Percentiles rank a stretch among this genome's conserved stretches.
phyloP scores from a whole-genome alignment of 2,113 vertebrate genomes.

The Cebidichthys violaceus region DNA sequence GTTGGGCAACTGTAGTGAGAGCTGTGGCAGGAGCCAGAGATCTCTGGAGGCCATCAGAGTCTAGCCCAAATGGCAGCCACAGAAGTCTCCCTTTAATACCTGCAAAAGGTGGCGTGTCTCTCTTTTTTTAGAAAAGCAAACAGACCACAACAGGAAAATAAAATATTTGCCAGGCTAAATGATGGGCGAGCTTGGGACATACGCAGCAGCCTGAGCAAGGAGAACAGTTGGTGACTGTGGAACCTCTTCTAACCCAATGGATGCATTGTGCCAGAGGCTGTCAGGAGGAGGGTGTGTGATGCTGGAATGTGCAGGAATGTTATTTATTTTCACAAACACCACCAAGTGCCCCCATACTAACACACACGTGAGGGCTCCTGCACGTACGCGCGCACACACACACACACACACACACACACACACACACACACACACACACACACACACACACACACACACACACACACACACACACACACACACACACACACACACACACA shows the following conservation, averaged over 20 bases:
- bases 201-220: conserved; percentile 42
- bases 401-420: conserved; percentile 31
- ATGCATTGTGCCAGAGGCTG: conserved; percentile 57
- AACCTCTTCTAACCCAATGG: conserved; percentile 63
- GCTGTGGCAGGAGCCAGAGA: conserved; percentile 12
- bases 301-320: conserved; percentile 73
- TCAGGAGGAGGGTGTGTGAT: conserved; percentile 55
- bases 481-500: conserved; percentile 24
- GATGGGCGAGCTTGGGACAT: conserved; percentile 58
- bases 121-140: conserved; percentile 79
- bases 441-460: conserved; percentile 34
- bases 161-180: conserved; percentile 82
- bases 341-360: conserved; percentile 34
- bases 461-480: conserved; percentile 29
- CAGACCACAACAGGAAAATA: conserved; percentile 80
- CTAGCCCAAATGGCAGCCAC: conserved; percentile 26
- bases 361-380: conserved; percentile 23
- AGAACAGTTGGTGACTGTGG: conserved; percentile 75
- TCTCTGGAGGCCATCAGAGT: conserved; percentile 22
- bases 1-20: conserved; percentile 3
- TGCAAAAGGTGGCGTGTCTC: conserved; percentile 54
- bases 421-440: conserved; percentile 32
- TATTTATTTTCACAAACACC: conserved; percentile 79
- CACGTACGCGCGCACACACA: conserved; percentile 32
- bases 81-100: conserved; percentile 69